A percentile compares a stretch with the other conserved stretches of the same genome.
These are phyloP conservation scores for Suillia variegata DNA, from an alignment of 2,888 invertebrate genomes.

Conservation along the genomic window DNA sequence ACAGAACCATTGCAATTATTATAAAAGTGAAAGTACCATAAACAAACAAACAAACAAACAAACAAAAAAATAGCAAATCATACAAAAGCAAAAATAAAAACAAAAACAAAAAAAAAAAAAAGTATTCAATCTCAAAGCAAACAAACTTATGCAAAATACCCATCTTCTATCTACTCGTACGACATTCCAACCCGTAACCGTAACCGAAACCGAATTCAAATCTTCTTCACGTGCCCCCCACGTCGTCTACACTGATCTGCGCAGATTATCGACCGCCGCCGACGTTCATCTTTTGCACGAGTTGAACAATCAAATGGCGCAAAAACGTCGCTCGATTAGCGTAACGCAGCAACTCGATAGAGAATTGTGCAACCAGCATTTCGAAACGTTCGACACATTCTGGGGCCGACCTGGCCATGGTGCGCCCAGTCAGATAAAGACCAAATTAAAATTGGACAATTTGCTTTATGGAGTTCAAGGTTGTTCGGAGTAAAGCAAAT, in stretches of 20 bases:
- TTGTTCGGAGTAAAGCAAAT: conserved; percentile 43
- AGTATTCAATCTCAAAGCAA: conserved; percentile 3
- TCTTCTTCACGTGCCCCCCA: not conserved
- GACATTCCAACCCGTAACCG: conserved; percentile 22
- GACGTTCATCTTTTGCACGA: conserved; percentile 63
- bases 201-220: no score
- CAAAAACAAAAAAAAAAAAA: conserved; percentile 20
- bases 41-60: conserved; percentile 36
- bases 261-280: conserved; percentile 45
- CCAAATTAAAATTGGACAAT: conserved; percentile 61
- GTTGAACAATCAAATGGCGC: conserved; percentile 64
- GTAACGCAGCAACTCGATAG: conserved; percentile 63
- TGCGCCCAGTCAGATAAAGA: conserved; percentile 52
- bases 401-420: conserved; percentile 81
- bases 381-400: conserved; percentile 75
- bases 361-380: conserved; percentile 72
- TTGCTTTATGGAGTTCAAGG: conserved; percentile 58
- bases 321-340: conserved; percentile 61
- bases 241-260: conserved; percentile 14
- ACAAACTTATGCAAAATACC: conserved; percentile 26
- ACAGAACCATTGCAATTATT: conserved; percentile 54
- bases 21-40: conserved; percentile 52
- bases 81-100: conserved; percentile 47
- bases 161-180: not conserved
- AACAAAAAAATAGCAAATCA: conserved; percentile 11